Evolutionary conservation across 2,797 vertebrate genomes (phyloP), one percentile per base, ranked within the genome.

Genomic region (Lacerta agilis): DNA sequence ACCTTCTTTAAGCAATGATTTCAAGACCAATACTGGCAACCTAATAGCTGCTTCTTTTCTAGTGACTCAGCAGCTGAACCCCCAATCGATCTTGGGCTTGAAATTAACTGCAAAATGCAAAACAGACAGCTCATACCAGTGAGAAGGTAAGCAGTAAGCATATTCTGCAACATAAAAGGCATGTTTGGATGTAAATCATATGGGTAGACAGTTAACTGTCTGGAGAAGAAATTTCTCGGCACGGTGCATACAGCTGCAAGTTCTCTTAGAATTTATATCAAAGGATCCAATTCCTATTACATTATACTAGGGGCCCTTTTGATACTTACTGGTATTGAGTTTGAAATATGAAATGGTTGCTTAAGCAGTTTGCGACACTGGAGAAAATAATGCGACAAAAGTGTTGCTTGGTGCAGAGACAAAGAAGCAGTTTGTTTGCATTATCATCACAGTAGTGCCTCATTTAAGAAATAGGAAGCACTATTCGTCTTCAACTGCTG

Each of bases 191-290:
- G 76, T 91, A 94, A 94, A 90, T 92, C 89, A 88, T 92, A 76
- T 94, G 92, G 86, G 82, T 91, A 95, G 91, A 84, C 85, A 83
- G 85, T 90, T 91, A 94, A 94, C 88, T 80, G 55, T 87, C 90
- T 91, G 85, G 88, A 81, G 89, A 88, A 87, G 83, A 91, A 94
- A 93, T 81, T 93, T 89, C 86, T 85, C 87, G 89, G 61, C 91
- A 72, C 0, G 55, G 85, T 87, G 86, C 87, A 91, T 92, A n/a
- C 61, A 88, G 89, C 89, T 91, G 90, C 81, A 95, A 94, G 93
- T 36, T 93, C 82, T 89, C 91, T 87, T 92, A 90, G 94, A 95
- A 93, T 95, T 92, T 94, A 95, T 94, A 96, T 95, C 91, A 94
- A 94, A 95, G 86, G 77, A 93, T 94, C 82, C 15, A 82, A 91